Evolutionary conservation across 2,888 invertebrate species (phyloP).

Genomic region (Balanococcus diminutus): DNA sequence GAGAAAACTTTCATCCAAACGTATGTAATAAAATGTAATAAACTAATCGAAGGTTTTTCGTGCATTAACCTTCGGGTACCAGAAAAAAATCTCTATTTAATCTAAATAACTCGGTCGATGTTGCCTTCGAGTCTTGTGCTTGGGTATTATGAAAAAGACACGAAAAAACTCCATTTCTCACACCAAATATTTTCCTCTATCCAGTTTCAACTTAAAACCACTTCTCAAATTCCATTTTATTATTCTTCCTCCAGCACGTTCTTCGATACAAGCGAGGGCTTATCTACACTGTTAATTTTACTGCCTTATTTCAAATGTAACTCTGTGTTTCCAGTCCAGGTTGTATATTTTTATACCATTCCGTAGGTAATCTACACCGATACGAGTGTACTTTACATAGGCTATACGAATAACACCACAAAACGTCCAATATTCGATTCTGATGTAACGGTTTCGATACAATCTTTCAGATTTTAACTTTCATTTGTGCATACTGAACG

Average conservation of each 20-base stretch:
- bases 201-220: constrained; percentile 4
- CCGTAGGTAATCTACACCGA: not conserved
- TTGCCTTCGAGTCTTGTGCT: not conserved
- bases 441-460: constrained; percentile 16
- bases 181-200: not conserved
- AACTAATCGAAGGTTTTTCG: constrained; percentile 21
- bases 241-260: not conserved
- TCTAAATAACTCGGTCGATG: not conserved
- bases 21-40: constrained; percentile 11
- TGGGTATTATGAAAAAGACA: not conserved
- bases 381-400: not conserved
- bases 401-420: not conserved
- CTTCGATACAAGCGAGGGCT: not conserved
- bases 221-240: constrained; percentile 25
- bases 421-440: not conserved
- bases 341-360: constrained; percentile 36
- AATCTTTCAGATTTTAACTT: constrained; percentile 17
- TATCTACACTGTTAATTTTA: constrained; percentile 50
- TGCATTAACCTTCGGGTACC: not conserved
- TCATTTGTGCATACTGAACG: not conserved
- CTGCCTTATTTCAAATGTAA: constrained; percentile 46
- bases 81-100: not conserved
- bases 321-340: not conserved
- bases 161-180: constrained; percentile 34
- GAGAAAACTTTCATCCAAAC: not conserved